Percentiles rank a stretch among this genome's conserved stretches.
phyloP scores from a whole-genome alignment of 2,888 invertebrate species.

The Campopleginae sp. region DNA sequence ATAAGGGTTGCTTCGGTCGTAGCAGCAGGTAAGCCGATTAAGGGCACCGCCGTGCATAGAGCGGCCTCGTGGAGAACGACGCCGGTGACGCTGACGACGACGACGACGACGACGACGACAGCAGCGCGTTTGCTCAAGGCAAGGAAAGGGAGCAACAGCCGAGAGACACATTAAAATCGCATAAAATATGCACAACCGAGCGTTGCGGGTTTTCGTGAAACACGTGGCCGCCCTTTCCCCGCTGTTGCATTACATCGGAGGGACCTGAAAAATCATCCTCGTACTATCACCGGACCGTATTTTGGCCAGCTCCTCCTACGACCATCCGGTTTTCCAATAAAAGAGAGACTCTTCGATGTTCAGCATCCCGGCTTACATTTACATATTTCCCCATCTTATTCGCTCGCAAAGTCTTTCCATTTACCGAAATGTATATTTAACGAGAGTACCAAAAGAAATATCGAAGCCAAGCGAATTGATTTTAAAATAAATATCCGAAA shows the following conservation, averaged over 20 bases:
- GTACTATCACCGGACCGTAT: constrained; percentile 41
- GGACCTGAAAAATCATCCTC: constrained; percentile 58
- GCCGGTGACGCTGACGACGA: background rate
- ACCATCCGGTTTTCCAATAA: too few relatives aligned
- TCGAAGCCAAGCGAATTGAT: background rate
- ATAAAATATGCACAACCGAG: constrained; percentile 81
- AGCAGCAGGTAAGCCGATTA: constrained; percentile 80
- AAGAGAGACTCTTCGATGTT: too few relatives aligned
- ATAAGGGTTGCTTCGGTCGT: constrained; percentile 73
- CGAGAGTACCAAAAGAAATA: background rate
- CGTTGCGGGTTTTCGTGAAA: constrained; percentile 34
- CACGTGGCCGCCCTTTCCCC: constrained; percentile 63
- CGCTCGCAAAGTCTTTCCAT: background rate
- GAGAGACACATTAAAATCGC: constrained; percentile 84
- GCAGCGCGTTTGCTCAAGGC: background rate
- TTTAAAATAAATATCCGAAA: background rate
- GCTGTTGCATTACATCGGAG: constrained; percentile 70
- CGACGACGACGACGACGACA: constrained; percentile 21
- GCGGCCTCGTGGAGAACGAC: constrained; percentile 64
- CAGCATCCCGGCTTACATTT: background rate
- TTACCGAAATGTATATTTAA: constrained; percentile 15
- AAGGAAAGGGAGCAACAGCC: constrained; percentile 69
- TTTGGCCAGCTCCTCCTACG: background rate
- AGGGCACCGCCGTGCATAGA: constrained; percentile 78
- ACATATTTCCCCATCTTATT: background rate